phyloP scores from a whole-genome alignment of 2,797 vertebrate genomes.

The Hybognathus amarus region DNA sequence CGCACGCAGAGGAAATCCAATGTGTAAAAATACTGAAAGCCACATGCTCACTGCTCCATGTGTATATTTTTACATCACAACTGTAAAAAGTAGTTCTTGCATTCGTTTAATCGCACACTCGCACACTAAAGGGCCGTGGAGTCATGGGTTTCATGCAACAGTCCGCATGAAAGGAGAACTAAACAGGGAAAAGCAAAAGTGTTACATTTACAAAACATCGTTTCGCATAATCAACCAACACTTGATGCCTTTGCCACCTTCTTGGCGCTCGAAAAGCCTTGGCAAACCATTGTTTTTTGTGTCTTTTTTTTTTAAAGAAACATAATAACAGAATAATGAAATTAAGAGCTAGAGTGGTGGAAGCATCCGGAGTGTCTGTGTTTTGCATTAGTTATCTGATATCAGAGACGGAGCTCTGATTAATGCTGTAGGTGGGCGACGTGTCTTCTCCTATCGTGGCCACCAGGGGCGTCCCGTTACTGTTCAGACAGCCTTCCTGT shows the following conservation, averaged over 20 bases:
- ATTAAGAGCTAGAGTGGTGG: conserved; percentile 79
- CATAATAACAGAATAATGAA: conserved; percentile 58
- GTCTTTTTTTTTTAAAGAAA: conserved; percentile 52
- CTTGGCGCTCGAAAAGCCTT: conserved; percentile 77
- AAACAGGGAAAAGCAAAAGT: conserved; percentile 61
- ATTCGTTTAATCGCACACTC: conserved; percentile 80
- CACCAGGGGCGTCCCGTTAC: conserved; percentile 94
- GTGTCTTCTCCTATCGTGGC: conserved; percentile 83
- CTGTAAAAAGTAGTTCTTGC: conserved; percentile 85
- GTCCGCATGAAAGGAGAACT: conserved; percentile 72
- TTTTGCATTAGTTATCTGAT: conserved; percentile 94
- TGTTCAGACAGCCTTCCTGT: conserved; percentile 91
- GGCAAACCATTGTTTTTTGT: conserved; percentile 75
- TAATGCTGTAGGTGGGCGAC: conserved; percentile 86
- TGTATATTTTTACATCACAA: conserved; percentile 84
- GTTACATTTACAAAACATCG: conserved; percentile 81
- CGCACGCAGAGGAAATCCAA: conserved; percentile 57
- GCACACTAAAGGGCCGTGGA: conserved; percentile 55
- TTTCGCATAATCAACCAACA: conserved; percentile 76
- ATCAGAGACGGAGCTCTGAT: conserved; percentile 90
- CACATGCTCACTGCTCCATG: conserved; percentile 80
- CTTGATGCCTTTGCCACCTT: conserved; percentile 76
- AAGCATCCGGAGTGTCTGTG: conserved; percentile 68
- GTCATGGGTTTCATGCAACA: conserved; percentile 75
- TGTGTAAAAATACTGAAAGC: conserved; percentile 76